Conservation (phyloP, 2,888 invertebrate species). For the Cremastobaeus sp. region DNA sequence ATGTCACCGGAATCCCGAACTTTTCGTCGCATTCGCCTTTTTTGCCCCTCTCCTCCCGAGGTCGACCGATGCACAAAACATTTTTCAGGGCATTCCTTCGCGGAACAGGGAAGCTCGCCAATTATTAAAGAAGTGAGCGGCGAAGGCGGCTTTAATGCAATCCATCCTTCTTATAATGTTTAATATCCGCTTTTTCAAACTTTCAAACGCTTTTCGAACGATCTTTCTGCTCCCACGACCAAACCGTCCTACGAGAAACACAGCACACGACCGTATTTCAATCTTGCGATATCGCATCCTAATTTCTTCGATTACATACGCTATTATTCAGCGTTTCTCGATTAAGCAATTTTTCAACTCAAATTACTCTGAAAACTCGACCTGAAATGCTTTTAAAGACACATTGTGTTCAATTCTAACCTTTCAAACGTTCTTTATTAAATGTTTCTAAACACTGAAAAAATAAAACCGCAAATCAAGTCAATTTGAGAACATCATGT, state of each 20-base stretch:
- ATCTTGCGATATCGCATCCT: slow-evolving; percentile 30
- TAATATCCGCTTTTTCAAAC: slow-evolving; percentile 70
- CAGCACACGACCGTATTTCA: slow-evolving; percentile 14
- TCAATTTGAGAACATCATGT: too few relatives aligned
- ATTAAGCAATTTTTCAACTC: too few relatives aligned
- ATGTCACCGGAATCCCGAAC: slow-evolving; percentile 60
- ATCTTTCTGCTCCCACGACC: slow-evolving; percentile 47
- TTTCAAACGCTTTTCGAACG: slow-evolving; percentile 30
- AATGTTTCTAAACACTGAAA: too few relatives aligned
- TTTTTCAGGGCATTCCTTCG: slow-evolving; percentile 73
- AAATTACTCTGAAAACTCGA: too few relatives aligned
- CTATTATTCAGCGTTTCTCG: too few relatives aligned
- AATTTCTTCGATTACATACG: slow-evolving; percentile 33
- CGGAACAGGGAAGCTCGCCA: slow-evolving; percentile 76
- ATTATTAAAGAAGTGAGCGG: slow-evolving; percentile 70
- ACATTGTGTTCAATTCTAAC: too few relatives aligned
- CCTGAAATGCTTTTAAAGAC: too few relatives aligned
- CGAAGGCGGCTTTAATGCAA: slow-evolving; percentile 71
- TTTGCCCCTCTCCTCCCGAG: slow-evolving; percentile 15
- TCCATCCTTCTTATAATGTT: slow-evolving; percentile 64
- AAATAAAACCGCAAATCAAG: too few relatives aligned
- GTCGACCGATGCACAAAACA: slow-evolving; percentile 67
- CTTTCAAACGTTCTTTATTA: too few relatives aligned
- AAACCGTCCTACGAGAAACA: slow-evolving; percentile 26
- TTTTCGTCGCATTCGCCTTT: slow-evolving; percentile 29